Evolutionary conservation across 2,888 invertebrate genomes (phyloP).

Genomic region (Liopterus haemorrhoidalis): DNA sequence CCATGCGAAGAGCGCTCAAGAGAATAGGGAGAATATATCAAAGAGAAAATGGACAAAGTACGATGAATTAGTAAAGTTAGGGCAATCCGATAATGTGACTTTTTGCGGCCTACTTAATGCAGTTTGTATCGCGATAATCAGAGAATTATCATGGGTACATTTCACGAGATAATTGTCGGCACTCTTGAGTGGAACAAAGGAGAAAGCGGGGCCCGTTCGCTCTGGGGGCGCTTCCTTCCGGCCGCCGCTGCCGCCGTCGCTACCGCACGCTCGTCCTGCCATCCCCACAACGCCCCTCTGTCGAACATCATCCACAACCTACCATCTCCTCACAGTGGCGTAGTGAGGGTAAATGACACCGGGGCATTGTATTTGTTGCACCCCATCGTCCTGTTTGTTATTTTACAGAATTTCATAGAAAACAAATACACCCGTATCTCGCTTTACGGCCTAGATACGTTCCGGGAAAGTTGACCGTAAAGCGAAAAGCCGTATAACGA

Average conservation of each 20-base stretch:
- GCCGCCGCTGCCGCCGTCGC: neutral
- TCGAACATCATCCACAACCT: neutral
- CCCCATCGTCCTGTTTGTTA: no score
- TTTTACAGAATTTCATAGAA: no score
- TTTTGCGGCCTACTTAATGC: constrained; percentile 18
- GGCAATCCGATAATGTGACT: no score
- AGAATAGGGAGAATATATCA: no score
- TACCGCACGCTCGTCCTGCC: neutral
- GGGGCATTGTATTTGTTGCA: neutral
- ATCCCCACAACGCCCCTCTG: neutral
- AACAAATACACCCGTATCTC: no score
- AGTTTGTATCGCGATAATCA: constrained; percentile 24
- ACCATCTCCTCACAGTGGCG: neutral
- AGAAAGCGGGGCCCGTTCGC: constrained; percentile 1
- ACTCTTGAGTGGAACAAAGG: constrained; percentile 18
- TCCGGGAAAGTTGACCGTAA: no score
- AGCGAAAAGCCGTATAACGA: no score
- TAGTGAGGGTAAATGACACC: constrained; percentile 1
- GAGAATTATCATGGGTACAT: constrained; percentile 23
- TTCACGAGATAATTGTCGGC: constrained; percentile 24
- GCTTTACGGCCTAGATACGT: no score
- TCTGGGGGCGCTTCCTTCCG: constrained; percentile 20
- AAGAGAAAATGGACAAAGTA: constrained; percentile 1
- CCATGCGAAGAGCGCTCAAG: no score
- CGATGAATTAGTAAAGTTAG: neutral